Percentiles rank a stretch among this genome's conserved stretches.
Evolutionary conservation across 2,888 invertebrate genomes (phyloP).

Genomic region (Leptopilina syphax): DNA sequence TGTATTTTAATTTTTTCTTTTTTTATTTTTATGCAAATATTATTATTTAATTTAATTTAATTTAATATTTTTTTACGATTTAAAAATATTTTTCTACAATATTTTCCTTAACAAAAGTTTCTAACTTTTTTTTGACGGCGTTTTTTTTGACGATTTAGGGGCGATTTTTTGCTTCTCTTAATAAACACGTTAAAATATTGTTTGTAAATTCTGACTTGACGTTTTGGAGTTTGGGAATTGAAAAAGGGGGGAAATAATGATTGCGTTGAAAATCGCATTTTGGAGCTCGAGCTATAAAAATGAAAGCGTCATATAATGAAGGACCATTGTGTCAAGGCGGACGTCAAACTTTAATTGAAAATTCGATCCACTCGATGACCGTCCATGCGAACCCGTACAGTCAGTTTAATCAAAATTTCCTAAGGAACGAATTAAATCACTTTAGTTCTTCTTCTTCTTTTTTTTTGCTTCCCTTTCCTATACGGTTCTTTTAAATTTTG

Average conservation of each 20-base stretch:
- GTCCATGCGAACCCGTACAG: conserved; percentile 6
- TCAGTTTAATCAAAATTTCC: conserved; percentile 19
- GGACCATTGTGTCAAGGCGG: conserved; percentile 65
- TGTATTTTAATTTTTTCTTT: too few relatives aligned
- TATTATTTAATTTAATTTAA: too few relatives aligned
- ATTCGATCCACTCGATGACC: conserved; percentile 52
- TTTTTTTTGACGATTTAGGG: too few relatives aligned
- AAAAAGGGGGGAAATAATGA: background rate
- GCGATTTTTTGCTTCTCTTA: too few relatives aligned
- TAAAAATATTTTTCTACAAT: too few relatives aligned
- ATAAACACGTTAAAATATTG: background rate
- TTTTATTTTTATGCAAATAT: too few relatives aligned
- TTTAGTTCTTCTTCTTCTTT: too few relatives aligned
- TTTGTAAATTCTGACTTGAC: background rate
- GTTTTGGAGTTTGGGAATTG: background rate
- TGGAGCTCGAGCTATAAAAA: conserved; percentile 54
- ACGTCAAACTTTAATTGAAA: conserved; percentile 53
- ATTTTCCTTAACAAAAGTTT: too few relatives aligned
- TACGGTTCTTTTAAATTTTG: background rate
- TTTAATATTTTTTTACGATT: too few relatives aligned
- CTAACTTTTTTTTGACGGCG: too few relatives aligned
- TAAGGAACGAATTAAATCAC: conserved; percentile 20
- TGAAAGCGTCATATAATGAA: conserved; percentile 63
- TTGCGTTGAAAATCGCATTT: conserved; percentile 15
- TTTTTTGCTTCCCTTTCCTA: background rate